Evolutionary conservation across 1,140 invertebrate genomes (phyloP).

Genomic region (Metopolophium dirhodum): DNA sequence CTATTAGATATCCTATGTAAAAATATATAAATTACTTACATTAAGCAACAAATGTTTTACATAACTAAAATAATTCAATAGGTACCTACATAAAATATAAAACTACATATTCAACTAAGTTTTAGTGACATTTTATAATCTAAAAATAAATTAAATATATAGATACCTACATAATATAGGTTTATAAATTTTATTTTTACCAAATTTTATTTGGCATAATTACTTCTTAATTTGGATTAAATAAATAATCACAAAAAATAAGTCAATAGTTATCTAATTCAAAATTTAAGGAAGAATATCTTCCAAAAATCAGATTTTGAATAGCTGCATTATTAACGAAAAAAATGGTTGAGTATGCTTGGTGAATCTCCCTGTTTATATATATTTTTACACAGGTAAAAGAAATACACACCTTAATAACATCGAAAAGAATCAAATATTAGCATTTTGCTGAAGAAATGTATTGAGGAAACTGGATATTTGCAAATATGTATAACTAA

Average conservation of each 20-base stretch:
- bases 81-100: too few relatives aligned
- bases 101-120: too few relatives aligned
- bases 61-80: too few relatives aligned
- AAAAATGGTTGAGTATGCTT: background rate
- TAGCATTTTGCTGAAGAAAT: background rate
- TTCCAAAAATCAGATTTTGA: background rate
- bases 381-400: background rate
- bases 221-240: background rate
- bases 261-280: too few relatives aligned
- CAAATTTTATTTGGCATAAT: background rate
- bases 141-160: background rate
- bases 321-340: background rate
- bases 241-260: background rate
- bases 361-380: background rate
- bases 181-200: background rate
- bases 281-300: too few relatives aligned
- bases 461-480: background rate
- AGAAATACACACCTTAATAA: background rate
- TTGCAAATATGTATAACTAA: background rate
- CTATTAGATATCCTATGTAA: too few relatives aligned
- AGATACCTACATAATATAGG: background rate
- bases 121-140: background rate
- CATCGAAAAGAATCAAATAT: background rate
- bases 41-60: too few relatives aligned
- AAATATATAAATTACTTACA: too few relatives aligned